Evolutionary conservation across 2,113 vertebrate genomes (phyloP), one percentile per base, ranked within the genome.

Genomic region (Plestiodon gilberti): DNA sequence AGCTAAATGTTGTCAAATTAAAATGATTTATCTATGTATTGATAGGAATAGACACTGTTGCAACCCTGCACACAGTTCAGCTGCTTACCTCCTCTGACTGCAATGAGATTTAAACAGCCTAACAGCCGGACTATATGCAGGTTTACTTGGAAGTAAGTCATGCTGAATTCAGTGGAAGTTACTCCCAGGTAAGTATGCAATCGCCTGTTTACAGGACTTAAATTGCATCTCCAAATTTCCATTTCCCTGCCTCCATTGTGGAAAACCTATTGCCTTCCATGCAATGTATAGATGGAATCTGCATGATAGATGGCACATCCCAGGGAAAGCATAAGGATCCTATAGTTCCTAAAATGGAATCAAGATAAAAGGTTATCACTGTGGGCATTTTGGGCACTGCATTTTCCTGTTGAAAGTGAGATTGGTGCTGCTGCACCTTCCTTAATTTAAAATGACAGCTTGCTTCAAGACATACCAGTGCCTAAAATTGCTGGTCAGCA

Each of bases 401-500:
- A 65, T 74, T 61, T 75, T 62, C 38, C 70, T 75, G 59, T 20
- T 81, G 78, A 64, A 87, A 65, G 59, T 30, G 65, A 59, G 59
- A 17, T 13, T 65, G n/a, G n/a, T 65, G 57, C n/a, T n/a, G n/a
- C 78, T 55, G 38, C 64, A 64, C 22, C 59, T 87, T 30, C 85
- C 43, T 74, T 87, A 87, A 87, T 81, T 81, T 65, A 55, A 87
- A 75, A 79, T 67, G 85, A 87, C 70, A 74, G 69, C 70, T 81
- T 23, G 52, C 78, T 87, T 48, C 78, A 74, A 81, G 85, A 75
- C 71, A 75, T n/a, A 65, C 59, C 59, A 38, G 43, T 35, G 85
- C 64, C 81, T 87, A 78, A 87, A 87, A 87, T 87, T 81, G 78
- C 85, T 87, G 85, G 78, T 75, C 85, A 87, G 85, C 78, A 87